Evolutionary conservation across 2,797 vertebrate species (phyloP).

Genomic region (Chelidonichthys spinosus): DNA sequence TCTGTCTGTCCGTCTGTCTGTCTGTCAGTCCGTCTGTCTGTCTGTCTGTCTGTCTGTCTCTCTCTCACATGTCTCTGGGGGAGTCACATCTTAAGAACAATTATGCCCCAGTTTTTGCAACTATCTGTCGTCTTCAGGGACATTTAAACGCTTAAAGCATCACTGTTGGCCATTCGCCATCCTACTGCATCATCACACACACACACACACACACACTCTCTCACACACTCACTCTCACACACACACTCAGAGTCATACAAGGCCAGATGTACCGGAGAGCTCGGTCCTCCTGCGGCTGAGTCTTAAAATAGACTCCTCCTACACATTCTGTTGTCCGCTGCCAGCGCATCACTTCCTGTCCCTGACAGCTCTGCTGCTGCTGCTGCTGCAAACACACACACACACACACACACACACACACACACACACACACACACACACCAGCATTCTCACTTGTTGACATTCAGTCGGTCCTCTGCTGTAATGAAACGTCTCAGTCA

Average conservation of each 20-base stretch:
- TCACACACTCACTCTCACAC: constrained; percentile 24
- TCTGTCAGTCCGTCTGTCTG: constrained; percentile 3
- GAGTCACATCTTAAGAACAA: neutral
- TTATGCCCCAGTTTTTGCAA: constrained; percentile 13
- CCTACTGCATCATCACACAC: constrained; percentile 14
- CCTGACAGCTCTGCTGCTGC: constrained; percentile 45
- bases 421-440: constrained; percentile 4
- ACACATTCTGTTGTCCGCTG: constrained; percentile 54
- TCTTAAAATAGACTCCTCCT: constrained; percentile 75
- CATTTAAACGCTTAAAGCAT: constrained; percentile 35
- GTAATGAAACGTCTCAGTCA: constrained; percentile 34
- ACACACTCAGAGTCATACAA: constrained; percentile 11
- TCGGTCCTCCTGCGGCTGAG: constrained; percentile 49
- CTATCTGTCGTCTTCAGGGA: constrained; percentile 32
- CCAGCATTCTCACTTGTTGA: constrained; percentile 10
- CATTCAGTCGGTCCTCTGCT: constrained; percentile 24
- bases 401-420: constrained; percentile 11
- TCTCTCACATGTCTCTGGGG: constrained; percentile 3
- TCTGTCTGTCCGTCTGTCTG: constrained; percentile 22
- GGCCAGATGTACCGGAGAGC: constrained; percentile 58
- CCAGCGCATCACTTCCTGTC: constrained; percentile 74
- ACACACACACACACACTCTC: constrained; percentile 14
- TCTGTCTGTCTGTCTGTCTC: neutral
- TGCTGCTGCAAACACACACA: constrained; percentile 31
- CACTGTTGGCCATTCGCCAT: constrained; percentile 27